Base-by-base conservation (phyloP, 2,797 vertebrate species). In the Parambassis ranga region DNA sequence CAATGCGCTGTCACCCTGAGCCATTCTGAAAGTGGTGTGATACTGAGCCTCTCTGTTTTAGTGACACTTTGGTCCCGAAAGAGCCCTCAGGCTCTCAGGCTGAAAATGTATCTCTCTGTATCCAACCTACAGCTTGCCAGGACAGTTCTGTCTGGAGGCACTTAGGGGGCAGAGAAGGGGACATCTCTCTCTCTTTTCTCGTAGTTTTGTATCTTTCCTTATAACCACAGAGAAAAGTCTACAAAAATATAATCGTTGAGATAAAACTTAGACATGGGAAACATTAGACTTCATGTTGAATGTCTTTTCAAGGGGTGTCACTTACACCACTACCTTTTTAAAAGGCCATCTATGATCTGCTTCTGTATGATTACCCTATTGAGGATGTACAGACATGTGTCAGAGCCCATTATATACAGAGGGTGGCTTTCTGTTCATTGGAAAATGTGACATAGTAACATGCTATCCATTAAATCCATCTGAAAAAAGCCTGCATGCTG, bases 51-150 rank as follows among this genome's bases (percentile, higher is more conserved):
- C 75, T 79, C 58, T 80, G 82, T 81, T 85, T 85, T 74, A 74
- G 70, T 78, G 84, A 79, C 84, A 84, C 79, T 66, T 46, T 73
- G 74, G 75, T 88, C 79, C 76, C 48, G 5, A 60, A 67, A 75
- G 77, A 81, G 64, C 68, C 83, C 52, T 3, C 7, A 7, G 80
- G 79, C 69, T 75, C 60, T 73, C 44, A 14, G 51, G 69, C 71
- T 83, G 77, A 77, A 87, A 87, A 81, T 76, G 69, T 55, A 77
- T 83, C 75, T 66, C 71, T 75, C 57, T 56, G 62, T 58, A 55
- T 65, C 62, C 70, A 74, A 79, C 76, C 77, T 74, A 38, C 62
- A 55, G 64, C 73, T 69, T 43, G 47, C 70, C 74, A 76, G 77
- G 77, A 71, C 68, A 49, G n/a, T 35, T 80, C 62, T 81, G 59